These are phyloP conservation scores for Gorsachius goisagi DNA, from an alignment of 2,113 vertebrate species.

Conservation along the genomic window DNA sequence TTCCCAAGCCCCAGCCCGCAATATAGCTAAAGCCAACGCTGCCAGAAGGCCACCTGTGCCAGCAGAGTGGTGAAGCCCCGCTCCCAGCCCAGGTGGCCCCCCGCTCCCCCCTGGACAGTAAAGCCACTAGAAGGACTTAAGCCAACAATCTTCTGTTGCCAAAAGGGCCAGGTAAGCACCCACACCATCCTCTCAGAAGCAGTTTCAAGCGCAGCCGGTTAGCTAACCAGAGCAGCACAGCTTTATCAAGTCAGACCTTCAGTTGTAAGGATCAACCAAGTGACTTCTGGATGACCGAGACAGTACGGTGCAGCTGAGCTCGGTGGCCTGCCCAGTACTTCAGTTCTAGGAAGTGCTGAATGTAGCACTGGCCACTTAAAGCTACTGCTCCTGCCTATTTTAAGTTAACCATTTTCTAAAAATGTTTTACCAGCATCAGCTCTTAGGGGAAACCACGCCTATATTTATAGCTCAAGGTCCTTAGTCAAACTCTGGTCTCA, in stretches of 20 bases:
- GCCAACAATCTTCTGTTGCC: neutral
- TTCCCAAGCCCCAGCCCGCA: neutral
- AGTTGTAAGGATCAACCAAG: neutral
- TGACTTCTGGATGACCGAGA: neutral
- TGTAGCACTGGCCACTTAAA: neutral
- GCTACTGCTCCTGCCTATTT: neutral
- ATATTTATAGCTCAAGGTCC: neutral
- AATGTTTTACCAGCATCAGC: neutral
- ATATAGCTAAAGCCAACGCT: neutral
- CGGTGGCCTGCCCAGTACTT: neutral
- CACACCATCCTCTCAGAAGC: fast-evolving
- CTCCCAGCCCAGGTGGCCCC: neutral
- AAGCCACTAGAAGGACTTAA: neutral
- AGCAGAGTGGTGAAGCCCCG: neutral
- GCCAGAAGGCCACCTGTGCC: neutral
- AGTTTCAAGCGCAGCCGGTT: neutral
- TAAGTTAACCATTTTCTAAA: neutral
- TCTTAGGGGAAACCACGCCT: neutral
- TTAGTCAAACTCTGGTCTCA: neutral
- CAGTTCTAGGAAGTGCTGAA: neutral
- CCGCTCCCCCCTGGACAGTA: fast-evolving
- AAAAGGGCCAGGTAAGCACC: neutral
- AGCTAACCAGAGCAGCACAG: neutral
- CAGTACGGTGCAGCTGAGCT: neutral
- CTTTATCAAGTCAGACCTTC: neutral